phyloP scores from a whole-genome alignment of 2,113 vertebrate genomes.

The Pangasianodon hypophthalmus region DNA sequence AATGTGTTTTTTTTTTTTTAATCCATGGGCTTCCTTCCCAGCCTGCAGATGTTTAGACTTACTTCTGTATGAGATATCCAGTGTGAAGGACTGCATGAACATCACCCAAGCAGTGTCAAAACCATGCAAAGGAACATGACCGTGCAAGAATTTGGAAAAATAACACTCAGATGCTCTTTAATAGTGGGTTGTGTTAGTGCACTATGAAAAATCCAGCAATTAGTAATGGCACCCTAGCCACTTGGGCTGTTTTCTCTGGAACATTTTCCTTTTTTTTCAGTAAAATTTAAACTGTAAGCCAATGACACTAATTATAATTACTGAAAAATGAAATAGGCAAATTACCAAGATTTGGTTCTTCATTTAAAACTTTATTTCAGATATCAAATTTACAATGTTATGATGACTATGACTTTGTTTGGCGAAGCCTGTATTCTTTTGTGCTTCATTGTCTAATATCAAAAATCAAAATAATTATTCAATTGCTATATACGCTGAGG shows the following conservation, averaged over 20 bases:
- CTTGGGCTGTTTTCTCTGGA: not conserved
- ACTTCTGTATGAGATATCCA: slow-evolving; percentile 54
- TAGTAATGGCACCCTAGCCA: not conserved
- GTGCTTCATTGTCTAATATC: not conserved
- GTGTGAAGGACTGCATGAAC: slow-evolving; percentile 53
- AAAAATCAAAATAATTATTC: not conserved
- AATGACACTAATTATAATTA: not conserved
- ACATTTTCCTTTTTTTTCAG: not conserved
- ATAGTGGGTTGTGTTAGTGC: slow-evolving; percentile 43
- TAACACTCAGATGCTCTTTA: slow-evolving; percentile 30
- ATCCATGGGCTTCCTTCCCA: slow-evolving; percentile 44
- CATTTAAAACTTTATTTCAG: slow-evolving; percentile 50
- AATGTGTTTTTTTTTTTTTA: not conserved
- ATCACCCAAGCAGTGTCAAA: slow-evolving; percentile 55
- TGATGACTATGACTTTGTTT: not conserved
- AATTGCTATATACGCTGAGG: not conserved
- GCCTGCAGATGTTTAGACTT: slow-evolving; percentile 46
- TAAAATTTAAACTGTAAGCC: not conserved
- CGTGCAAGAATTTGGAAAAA: slow-evolving; percentile 50
- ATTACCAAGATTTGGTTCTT: slow-evolving; percentile 33
- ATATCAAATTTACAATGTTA: slow-evolving; percentile 31
- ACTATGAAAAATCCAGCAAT: slow-evolving; percentile 28
- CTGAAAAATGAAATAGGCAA: slow-evolving; percentile 36
- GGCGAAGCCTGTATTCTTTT: not conserved
- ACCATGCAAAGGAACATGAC: slow-evolving; percentile 55